Percentiles rank a stretch among this genome's conserved stretches.
Evolutionary conservation across 1,140 invertebrate species (phyloP).

Genomic region (Maniola jurtina): DNA sequence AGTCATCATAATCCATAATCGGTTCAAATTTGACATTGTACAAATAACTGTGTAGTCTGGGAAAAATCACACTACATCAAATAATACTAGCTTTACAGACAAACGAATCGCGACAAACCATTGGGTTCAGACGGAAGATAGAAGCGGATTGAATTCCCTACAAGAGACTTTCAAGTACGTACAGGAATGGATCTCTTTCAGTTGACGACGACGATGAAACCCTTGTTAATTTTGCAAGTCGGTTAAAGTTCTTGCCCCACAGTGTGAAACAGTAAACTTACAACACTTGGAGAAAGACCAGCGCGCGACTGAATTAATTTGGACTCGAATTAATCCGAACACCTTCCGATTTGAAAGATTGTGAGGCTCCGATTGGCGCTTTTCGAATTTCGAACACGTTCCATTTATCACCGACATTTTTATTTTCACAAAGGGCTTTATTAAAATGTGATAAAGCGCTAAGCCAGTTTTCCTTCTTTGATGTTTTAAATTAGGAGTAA

Average conservation of each 20-base stretch:
- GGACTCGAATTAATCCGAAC: conserved; percentile 56
- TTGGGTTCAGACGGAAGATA: too few relatives aligned
- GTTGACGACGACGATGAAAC: too few relatives aligned
- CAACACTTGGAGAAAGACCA: conserved; percentile 28
- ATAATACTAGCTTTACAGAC: too few relatives aligned
- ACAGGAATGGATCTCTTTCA: too few relatives aligned
- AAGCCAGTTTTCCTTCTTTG: conserved; percentile 19
- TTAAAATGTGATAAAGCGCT: conserved; percentile 24
- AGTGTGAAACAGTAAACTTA: conserved; percentile 28
- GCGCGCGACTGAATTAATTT: conserved; percentile 51
- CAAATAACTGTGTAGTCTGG: too few relatives aligned
- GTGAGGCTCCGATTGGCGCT: conserved; percentile 36
- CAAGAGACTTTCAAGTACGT: too few relatives aligned
- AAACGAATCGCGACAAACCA: too few relatives aligned
- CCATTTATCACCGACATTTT: conserved; percentile 38
- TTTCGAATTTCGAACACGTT: conserved; percentile 42
- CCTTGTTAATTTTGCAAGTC: too few relatives aligned
- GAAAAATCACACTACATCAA: too few relatives aligned
- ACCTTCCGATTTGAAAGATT: conserved; percentile 52
- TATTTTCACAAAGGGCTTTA: conserved; percentile 31
- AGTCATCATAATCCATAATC: too few relatives aligned
- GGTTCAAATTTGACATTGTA: too few relatives aligned
- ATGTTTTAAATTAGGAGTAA: conserved; percentile 12
- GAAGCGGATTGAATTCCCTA: too few relatives aligned
- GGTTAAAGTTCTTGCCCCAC: neutral